Percentiles rank a stretch among this genome's conserved stretches.
Evolutionary conservation across 2,888 invertebrate genomes (phyloP).

Genomic region (Metellina segmentata): DNA sequence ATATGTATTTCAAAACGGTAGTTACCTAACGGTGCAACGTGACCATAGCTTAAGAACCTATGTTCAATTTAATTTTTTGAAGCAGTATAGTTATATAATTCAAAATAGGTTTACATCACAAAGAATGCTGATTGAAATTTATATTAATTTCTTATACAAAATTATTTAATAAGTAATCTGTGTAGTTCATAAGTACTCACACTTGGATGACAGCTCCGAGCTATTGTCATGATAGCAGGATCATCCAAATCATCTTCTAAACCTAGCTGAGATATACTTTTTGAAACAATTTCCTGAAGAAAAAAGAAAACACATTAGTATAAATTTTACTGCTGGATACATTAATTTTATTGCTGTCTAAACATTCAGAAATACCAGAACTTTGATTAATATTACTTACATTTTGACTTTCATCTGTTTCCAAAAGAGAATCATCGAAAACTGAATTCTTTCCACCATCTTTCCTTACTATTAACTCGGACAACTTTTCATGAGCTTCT

Average conservation of each 20-base stretch:
- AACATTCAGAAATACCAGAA: not conserved
- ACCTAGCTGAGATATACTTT: constrained; percentile 80
- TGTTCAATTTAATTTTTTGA: too few relatives aligned
- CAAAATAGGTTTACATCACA: too few relatives aligned
- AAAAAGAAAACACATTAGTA: constrained; percentile 1
- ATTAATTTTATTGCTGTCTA: not conserved
- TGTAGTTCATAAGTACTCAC: constrained; percentile 15
- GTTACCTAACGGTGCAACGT: too few relatives aligned
- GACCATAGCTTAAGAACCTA: too few relatives aligned
- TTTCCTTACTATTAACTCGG: constrained; percentile 82
- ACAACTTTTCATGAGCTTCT: constrained; percentile 87
- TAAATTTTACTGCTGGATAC: not conserved
- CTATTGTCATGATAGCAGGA: constrained; percentile 78
- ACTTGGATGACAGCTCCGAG: constrained; percentile 45
- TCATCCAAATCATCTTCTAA: constrained; percentile 79
- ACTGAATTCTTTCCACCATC: constrained; percentile 38
- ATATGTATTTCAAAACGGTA: too few relatives aligned
- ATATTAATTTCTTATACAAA: not conserved
- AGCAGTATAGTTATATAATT: too few relatives aligned
- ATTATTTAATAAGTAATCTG: not conserved
- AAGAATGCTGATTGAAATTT: too few relatives aligned
- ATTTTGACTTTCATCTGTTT: constrained; percentile 65
- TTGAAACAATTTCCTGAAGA: constrained; percentile 78
- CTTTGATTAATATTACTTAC: constrained; percentile 35
- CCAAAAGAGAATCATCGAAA: constrained; percentile 65